These are phyloP conservation scores for Eilema griseolum DNA, from an alignment of 2,888 invertebrate species.

Conservation along the genomic window DNA sequence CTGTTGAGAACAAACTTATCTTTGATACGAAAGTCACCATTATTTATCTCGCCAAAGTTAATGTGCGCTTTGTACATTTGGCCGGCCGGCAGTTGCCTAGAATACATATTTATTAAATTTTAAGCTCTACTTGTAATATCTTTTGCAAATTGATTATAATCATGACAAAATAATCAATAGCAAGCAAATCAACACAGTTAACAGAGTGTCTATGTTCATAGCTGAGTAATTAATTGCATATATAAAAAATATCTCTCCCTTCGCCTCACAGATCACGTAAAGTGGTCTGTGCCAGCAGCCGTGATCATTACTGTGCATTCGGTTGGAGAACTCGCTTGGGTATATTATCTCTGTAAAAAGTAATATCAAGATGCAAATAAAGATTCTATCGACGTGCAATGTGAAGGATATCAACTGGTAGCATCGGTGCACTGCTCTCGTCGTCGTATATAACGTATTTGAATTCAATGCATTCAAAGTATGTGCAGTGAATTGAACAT, in stretches of 20 bases:
- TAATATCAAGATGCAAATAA: neutral
- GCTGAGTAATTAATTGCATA: no score
- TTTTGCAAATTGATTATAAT: no score
- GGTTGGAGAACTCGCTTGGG: neutral
- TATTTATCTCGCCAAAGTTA: no score
- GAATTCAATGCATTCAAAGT: neutral
- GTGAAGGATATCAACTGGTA: neutral
- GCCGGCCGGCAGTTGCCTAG: no score
- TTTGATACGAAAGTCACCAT: no score
- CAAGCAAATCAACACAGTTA: neutral
- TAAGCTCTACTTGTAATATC: no score
- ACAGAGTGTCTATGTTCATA: neutral
- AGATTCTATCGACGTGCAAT: neutral
- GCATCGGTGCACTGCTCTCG: neutral
- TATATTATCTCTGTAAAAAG: neutral
- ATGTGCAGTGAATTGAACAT: neutral
- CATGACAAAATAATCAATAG: neutral
- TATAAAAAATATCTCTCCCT: neutral
- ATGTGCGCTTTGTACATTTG: no score
- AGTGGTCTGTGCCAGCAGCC: neutral
- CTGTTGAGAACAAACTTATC: neutral
- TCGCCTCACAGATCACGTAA: neutral
- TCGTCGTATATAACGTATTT: neutral
- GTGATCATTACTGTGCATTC: neutral
- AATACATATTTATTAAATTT: no score